Conservation (phyloP, 2,888 invertebrate genomes). For the Caenorhabditis wallacei region DNA sequence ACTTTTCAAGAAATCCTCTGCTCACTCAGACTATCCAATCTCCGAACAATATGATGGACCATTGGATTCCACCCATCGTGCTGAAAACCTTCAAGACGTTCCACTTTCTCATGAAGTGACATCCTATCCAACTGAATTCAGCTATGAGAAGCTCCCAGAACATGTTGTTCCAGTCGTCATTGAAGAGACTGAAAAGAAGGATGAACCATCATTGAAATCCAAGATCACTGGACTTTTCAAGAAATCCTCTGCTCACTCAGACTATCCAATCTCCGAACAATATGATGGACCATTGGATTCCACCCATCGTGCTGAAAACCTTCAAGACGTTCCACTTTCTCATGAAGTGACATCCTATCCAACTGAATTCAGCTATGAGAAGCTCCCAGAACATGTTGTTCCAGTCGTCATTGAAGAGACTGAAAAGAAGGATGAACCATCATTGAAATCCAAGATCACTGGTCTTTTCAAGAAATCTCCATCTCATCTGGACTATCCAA, state of each 20-base stretch:
- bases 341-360: constrained; percentile 51
- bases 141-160: constrained; percentile 35
- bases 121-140: constrained; percentile 29
- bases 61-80: constrained; percentile 49
- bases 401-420: constrained; percentile 54
- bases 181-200: constrained; percentile 43
- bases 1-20: constrained; percentile 68
- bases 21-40: constrained; percentile 73
- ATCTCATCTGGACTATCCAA: constrained; percentile 69
- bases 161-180: constrained; percentile 17
- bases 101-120: constrained; percentile 36
- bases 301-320: constrained; percentile 54
- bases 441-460: constrained; percentile 59
- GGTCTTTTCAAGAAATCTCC: constrained; percentile 70
- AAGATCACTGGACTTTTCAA: constrained; percentile 67
- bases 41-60: constrained; percentile 69
- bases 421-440: constrained; percentile 52
- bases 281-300: constrained; percentile 70
- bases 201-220: constrained; percentile 42
- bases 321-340: constrained; percentile 60
- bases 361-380: constrained; percentile 45
- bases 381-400: constrained; percentile 40
- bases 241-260: constrained; percentile 60
- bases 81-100: constrained; percentile 23
- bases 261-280: constrained; percentile 59